Percentiles rank a stretch among this genome's conserved stretches.
These are phyloP conservation scores for Euschistus heros DNA, from an alignment of 1,140 invertebrate species.

Conservation along the genomic window DNA sequence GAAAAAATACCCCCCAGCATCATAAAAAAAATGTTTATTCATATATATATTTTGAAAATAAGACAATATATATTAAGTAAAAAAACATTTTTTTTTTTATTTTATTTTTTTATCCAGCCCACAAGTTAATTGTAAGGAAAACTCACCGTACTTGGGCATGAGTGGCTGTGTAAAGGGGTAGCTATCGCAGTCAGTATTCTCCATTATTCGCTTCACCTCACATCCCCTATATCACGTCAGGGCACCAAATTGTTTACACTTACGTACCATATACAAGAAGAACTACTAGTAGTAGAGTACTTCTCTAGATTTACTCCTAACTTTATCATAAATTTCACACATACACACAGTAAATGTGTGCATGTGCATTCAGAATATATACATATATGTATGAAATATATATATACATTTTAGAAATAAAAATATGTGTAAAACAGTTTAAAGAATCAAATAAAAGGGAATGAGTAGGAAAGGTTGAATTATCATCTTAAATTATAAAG, in stretches of 20 bases:
- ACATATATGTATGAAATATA: too few species aligned
- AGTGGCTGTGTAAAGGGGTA: conserved; percentile 16
- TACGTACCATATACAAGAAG: conserved; percentile 20
- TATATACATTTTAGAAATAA: too few species aligned
- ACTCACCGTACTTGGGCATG: conserved; percentile 24
- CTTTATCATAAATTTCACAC: not conserved
- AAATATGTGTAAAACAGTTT: too few species aligned
- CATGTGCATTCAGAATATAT: too few species aligned
- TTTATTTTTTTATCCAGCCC: conserved; percentile 7
- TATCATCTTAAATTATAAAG: too few species aligned
- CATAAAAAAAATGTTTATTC: too few species aligned
- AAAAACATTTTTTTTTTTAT: conserved; percentile 13
- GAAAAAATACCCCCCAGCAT: too few species aligned
- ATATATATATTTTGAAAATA: too few species aligned
- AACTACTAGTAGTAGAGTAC: conserved; percentile 16
- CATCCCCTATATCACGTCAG: conserved; percentile 24
- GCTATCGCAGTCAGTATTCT: conserved; percentile 19
- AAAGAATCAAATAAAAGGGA: too few species aligned
- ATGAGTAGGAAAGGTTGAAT: too few species aligned
- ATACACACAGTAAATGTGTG: too few species aligned
- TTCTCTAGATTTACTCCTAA: conserved; percentile 13
- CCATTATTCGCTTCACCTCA: conserved; percentile 16
- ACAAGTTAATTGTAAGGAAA: conserved; percentile 19
- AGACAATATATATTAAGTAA: too few species aligned
- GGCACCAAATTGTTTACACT: conserved; percentile 27